A percentile compares a stretch with the other conserved stretches of the same genome.
Evolutionary conservation across 1,140 invertebrate species (phyloP).

Genomic region (Drosophila bipectinata): DNA sequence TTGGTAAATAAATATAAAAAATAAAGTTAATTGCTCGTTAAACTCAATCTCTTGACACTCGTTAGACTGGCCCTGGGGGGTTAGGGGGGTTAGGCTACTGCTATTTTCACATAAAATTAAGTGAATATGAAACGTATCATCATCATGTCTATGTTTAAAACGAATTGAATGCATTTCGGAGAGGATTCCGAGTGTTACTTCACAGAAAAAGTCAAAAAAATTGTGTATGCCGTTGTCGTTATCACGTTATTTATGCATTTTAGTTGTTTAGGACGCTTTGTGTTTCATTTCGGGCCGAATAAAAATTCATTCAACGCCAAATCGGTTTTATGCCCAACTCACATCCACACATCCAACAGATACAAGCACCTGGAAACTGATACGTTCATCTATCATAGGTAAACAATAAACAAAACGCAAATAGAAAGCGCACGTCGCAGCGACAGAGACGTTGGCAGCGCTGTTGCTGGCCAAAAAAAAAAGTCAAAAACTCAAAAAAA

Average conservation of each 20-base stretch:
- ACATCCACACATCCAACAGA: conserved; percentile 29
- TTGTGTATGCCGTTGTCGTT: conserved; percentile 59
- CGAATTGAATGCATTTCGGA: conserved; percentile 15
- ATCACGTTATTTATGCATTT: conserved; percentile 68
- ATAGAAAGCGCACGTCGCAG: conserved; percentile 78
- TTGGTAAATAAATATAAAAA: conserved; percentile 11
- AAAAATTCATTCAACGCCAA: conserved; percentile 68
- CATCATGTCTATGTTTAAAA: neutral
- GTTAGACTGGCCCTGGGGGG: conserved; percentile 13
- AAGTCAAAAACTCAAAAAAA: conserved; percentile 44
- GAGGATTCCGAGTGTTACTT: neutral
- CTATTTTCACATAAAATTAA: conserved; percentile 2
- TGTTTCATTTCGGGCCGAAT: conserved; percentile 49
- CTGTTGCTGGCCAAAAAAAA: conserved; percentile 48
- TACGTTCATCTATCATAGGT: conserved; percentile 77
- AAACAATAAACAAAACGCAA: conserved; percentile 81
- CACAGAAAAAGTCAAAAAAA: conserved; percentile 24
- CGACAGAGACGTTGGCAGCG: conserved; percentile 24
- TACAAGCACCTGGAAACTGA: conserved; percentile 53
- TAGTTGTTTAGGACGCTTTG: conserved; percentile 37
- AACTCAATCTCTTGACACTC: conserved; percentile 48
- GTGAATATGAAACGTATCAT: neutral
- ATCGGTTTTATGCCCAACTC: conserved; percentile 46
- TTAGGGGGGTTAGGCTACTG: neutral
- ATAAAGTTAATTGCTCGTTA: conserved; percentile 55